A percentile compares a stretch with the other conserved stretches of the same genome.
phyloP scores from a whole-genome alignment of 2,888 invertebrate genomes.

The Papilio demoleus region DNA sequence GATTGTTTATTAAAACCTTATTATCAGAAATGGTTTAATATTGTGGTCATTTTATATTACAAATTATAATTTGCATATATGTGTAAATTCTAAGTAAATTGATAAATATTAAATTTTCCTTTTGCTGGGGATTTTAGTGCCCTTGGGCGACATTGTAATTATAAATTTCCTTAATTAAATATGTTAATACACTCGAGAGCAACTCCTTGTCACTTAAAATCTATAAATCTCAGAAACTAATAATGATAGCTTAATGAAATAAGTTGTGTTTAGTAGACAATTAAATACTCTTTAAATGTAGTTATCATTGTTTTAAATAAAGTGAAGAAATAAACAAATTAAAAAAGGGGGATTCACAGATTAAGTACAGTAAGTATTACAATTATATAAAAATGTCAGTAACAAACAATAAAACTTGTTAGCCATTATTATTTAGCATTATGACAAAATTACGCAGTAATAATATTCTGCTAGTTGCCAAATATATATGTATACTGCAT shows the following conservation, averaged over 20 bases:
- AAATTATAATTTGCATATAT: not conserved
- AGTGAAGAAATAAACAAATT: too few species aligned
- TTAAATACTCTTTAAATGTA: too few species aligned
- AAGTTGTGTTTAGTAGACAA: too few species aligned
- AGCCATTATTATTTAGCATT: conserved; percentile 26
- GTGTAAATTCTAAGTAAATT: not conserved
- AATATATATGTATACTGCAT: conserved; percentile 41
- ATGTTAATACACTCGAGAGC: too few species aligned
- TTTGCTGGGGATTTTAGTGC: too few species aligned
- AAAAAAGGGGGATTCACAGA: too few species aligned
- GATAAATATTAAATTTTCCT: too few species aligned
- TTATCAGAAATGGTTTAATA: not conserved
- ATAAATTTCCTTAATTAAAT: too few species aligned
- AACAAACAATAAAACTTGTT: conserved; percentile 11
- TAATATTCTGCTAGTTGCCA: conserved; percentile 36
- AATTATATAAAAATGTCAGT: not conserved
- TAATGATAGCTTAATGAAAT: too few species aligned
- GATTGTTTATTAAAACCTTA: conserved; percentile 2
- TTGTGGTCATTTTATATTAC: not conserved
- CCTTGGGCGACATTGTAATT: not conserved
- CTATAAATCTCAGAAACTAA: too few species aligned
- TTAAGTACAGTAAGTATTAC: not conserved
- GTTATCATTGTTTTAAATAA: too few species aligned
- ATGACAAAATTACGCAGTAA: conserved; percentile 39
- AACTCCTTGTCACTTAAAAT: too few species aligned